Evolutionary conservation across 2,797 vertebrate genomes (phyloP).

Genomic region (Gymnothorax javanicus): DNA sequence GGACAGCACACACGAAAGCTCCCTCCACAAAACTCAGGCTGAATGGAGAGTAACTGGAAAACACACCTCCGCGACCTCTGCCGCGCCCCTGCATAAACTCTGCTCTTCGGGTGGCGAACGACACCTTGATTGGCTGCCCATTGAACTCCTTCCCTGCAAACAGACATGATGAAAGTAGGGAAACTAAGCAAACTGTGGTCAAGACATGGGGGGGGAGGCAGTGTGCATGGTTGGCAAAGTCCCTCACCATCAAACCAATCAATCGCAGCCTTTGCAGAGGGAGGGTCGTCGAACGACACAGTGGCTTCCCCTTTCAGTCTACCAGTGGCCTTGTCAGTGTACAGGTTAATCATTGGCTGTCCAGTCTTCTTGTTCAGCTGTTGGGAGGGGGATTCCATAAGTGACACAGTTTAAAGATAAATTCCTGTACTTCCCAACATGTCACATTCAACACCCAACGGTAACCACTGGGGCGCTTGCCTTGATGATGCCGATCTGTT

Average conservation of each 20-base stretch:
- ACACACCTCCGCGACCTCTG: conserved; percentile 72
- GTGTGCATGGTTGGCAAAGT: background rate
- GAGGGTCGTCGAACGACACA: conserved; percentile 96
- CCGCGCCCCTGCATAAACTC: conserved; percentile 90
- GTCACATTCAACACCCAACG: background rate
- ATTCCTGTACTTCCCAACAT: background rate
- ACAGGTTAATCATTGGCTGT: conserved; percentile 95
- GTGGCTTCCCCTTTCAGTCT: conserved; percentile 96
- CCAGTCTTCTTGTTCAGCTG: conserved; percentile 97
- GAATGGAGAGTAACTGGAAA: background rate
- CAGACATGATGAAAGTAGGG: background rate
- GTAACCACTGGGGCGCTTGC: conserved; percentile 58
- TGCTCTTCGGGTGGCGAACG: conserved; percentile 94
- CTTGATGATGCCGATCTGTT: conserved; percentile 98
- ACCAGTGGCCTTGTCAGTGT: conserved; percentile 94
- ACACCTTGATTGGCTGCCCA: conserved; percentile 91
- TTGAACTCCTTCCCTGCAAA: conserved; percentile 91
- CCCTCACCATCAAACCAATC: conserved; percentile 94
- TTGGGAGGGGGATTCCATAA: background rate
- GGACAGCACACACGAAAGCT: background rate
- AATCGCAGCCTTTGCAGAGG: conserved; percentile 97
- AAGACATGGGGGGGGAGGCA: no score
- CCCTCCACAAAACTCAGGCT: background rate
- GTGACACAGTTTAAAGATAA: background rate
- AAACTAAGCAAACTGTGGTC: no score